These are phyloP conservation scores for Datnioides undecimradiatus DNA, from an alignment of 2,113 vertebrate genomes.

Conservation along the genomic window DNA sequence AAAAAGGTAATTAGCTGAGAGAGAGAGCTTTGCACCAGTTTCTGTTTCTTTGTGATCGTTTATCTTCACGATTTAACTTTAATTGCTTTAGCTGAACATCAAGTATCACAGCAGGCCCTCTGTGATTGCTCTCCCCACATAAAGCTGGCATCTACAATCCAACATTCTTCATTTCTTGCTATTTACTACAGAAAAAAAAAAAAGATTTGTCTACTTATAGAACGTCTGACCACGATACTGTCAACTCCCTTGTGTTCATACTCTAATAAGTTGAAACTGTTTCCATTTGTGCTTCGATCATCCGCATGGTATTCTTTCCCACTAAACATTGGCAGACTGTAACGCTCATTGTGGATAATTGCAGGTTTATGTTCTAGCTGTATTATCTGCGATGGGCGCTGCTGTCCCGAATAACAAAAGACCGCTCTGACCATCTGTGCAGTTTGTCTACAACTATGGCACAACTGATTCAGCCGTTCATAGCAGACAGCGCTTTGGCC, in stretches of 20 bases:
- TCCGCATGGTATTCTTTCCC: neutral
- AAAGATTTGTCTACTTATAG: neutral
- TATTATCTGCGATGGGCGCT: constrained; percentile 40
- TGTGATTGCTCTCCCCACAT: neutral
- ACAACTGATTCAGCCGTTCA: constrained; percentile 41
- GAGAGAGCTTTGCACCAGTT: constrained; percentile 19
- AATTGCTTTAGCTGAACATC: constrained; percentile 46
- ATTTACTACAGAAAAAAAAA: neutral
- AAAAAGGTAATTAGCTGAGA: constrained; percentile 31
- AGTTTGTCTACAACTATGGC: constrained; percentile 19
- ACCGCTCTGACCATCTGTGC: constrained; percentile 65
- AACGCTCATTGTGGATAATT: constrained; percentile 41
- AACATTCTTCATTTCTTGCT: constrained; percentile 22
- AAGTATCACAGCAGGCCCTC: constrained; percentile 2
- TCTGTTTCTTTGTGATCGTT: constrained; percentile 29
- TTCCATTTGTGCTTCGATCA: constrained; percentile 24
- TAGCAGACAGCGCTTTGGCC: neutral
- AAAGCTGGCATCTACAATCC: constrained; percentile 20
- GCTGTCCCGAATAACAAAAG: constrained; percentile 50
- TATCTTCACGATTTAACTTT: constrained; percentile 28
- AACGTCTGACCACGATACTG: constrained; percentile 4
- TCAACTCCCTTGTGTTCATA: constrained; percentile 17
- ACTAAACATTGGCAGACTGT: constrained; percentile 1
- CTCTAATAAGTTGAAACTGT: constrained; percentile 1
- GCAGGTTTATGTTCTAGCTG: constrained; percentile 58